Percentiles rank a stretch among this genome's conserved stretches.
Conservation (phyloP, 2,797 vertebrate species). For the Gymnothorax javanicus region DNA sequence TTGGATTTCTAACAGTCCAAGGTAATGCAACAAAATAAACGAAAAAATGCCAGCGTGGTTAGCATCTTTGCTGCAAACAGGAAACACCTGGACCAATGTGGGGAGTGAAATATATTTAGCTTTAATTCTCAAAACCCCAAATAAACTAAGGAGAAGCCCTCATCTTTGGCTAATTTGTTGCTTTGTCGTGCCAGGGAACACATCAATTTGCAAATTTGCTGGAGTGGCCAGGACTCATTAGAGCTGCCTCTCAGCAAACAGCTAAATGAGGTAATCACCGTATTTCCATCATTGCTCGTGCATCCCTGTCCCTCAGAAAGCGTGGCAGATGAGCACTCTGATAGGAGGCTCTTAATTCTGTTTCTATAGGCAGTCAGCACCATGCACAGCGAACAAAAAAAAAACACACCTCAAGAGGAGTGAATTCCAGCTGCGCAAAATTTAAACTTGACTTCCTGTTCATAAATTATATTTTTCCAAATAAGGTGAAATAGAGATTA, state of each 20-base stretch:
- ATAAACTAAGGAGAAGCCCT: neutral
- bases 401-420: neutral
- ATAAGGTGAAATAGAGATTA: no score
- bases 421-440: neutral
- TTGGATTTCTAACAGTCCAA: neutral
- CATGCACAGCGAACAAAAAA: neutral
- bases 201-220: neutral
- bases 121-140: neutral
- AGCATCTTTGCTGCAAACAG: neutral
- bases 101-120: neutral
- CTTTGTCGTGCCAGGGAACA: constrained; percentile 12
- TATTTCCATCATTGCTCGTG: neutral
- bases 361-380: neutral
- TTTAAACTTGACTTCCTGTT: neutral
- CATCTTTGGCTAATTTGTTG: constrained; percentile 6
- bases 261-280: constrained; percentile 8
- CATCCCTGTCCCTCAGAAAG: neutral
- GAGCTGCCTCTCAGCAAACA: neutral
- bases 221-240: neutral
- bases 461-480: no score
- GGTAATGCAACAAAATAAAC: neutral
- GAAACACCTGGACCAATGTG: neutral
- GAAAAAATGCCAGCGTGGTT: neutral
- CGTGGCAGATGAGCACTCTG: neutral
- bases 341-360: neutral